Evolutionary conservation across 2,113 vertebrate genomes (phyloP).

Genomic region (Sitta europaea): DNA sequence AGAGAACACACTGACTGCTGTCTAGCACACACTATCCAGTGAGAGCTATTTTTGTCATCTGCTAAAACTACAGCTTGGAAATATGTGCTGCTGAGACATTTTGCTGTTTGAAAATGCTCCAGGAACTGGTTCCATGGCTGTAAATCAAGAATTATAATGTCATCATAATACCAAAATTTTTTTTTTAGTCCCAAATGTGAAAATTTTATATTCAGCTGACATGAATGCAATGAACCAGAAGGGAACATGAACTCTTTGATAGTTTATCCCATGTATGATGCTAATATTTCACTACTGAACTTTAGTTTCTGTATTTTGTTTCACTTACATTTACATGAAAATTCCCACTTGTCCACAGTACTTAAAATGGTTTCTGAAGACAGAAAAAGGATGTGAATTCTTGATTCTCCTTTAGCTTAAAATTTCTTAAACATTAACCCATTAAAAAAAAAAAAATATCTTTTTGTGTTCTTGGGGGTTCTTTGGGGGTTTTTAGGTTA

Average conservation of each 20-base stretch:
- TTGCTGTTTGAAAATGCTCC: slow-evolving; percentile 7
- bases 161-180: neutral
- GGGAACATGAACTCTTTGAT: neutral
- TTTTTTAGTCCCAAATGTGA: neutral
- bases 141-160: slow-evolving; percentile 3
- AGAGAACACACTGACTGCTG: neutral
- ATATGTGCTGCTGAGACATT: neutral
- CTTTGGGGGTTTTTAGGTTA: neutral
- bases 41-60: neutral
- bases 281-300: neutral
- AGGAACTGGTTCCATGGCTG: neutral
- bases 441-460: neutral
- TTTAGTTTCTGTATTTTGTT: neutral
- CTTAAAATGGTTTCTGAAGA: neutral
- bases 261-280: neutral
- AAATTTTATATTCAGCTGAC: neutral
- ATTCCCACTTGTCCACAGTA: neutral
- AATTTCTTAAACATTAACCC: neutral
- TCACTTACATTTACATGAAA: neutral
- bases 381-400: neutral
- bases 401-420: no score
- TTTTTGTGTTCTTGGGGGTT: neutral
- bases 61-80: neutral
- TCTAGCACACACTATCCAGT: neutral
- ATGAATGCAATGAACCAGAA: neutral